These are phyloP conservation scores for Clarias batrachus DNA, from an alignment of 2,113 vertebrate species.

Conservation along the genomic window DNA sequence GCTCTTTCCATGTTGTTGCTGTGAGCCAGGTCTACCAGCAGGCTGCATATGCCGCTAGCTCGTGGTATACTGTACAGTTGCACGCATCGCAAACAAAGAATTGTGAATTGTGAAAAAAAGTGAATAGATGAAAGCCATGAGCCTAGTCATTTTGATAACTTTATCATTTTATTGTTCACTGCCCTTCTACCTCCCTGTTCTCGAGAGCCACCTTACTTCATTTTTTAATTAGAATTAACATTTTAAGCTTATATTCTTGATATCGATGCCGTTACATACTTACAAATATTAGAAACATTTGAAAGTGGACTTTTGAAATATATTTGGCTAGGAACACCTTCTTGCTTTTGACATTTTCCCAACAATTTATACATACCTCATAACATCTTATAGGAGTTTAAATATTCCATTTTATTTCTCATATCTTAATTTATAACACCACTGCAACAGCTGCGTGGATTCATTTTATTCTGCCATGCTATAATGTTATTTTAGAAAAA, in stretches of 20 bases:
- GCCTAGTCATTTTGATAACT: too few species aligned
- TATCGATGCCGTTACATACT: background rate
- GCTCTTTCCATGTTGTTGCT: too few species aligned
- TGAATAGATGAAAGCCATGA: too few species aligned
- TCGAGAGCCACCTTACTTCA: background rate
- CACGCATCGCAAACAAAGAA: too few species aligned
- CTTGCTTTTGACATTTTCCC: background rate
- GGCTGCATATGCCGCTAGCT: too few species aligned
- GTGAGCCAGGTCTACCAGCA: too few species aligned
- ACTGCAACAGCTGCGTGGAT: background rate
- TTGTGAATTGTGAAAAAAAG: too few species aligned
- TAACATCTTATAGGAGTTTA: background rate
- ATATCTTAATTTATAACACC: background rate
- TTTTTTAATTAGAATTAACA: background rate
- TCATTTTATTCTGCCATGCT: background rate
- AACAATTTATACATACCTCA: constrained; percentile 19
- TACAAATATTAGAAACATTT: background rate
- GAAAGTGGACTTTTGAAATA: background rate
- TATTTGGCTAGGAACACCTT: background rate
- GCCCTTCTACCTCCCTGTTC: too few species aligned
- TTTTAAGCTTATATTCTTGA: background rate
- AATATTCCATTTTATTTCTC: background rate
- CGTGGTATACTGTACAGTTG: too few species aligned
- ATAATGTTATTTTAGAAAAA: background rate
- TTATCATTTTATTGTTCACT: too few species aligned